phyloP scores from a whole-genome alignment of 2,888 invertebrate genomes.

The Drosophila nigricruria region DNA sequence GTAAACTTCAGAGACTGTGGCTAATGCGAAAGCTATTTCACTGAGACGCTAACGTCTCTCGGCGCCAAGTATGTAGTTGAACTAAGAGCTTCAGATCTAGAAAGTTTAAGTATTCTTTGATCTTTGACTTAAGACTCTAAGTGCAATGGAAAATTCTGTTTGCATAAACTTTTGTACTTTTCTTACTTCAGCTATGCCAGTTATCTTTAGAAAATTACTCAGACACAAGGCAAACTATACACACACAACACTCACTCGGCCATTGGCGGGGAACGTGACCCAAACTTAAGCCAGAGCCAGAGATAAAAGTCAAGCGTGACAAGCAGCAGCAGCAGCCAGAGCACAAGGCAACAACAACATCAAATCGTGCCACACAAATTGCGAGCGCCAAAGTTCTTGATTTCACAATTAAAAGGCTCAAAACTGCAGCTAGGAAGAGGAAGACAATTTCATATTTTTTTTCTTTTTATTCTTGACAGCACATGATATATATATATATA shows the following conservation, averaged over 20 bases:
- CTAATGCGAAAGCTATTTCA: conserved; percentile 30
- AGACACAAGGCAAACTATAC: conserved; percentile 6
- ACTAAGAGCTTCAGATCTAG: no score
- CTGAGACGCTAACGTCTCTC: neutral
- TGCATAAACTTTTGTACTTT: neutral
- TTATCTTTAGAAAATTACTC: conserved; percentile 36
- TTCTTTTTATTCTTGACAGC: conserved; percentile 65
- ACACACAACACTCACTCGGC: conserved; percentile 11
- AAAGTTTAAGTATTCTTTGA: neutral
- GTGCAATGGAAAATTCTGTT: neutral
- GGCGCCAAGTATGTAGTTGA: no score
- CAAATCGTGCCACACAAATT: conserved; percentile 61
- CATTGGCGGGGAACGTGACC: conserved; percentile 62
- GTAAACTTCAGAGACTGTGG: neutral
- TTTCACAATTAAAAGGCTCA: conserved; percentile 74
- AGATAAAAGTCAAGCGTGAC: conserved; percentile 66
- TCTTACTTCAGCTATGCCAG: conserved; percentile 10
- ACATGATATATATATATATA: conserved; percentile 51
- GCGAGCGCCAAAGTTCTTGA: conserved; percentile 60
- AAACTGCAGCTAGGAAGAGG: conserved; percentile 38
- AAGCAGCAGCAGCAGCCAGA: conserved; percentile 33
- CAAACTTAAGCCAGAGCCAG: conserved; percentile 34
- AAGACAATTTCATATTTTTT: conserved; percentile 60
- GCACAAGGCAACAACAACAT: conserved; percentile 26
- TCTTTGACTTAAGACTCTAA: neutral